Evolutionary conservation across 2,888 invertebrate species (phyloP).

Genomic region (Taphrorychus bicolor): DNA sequence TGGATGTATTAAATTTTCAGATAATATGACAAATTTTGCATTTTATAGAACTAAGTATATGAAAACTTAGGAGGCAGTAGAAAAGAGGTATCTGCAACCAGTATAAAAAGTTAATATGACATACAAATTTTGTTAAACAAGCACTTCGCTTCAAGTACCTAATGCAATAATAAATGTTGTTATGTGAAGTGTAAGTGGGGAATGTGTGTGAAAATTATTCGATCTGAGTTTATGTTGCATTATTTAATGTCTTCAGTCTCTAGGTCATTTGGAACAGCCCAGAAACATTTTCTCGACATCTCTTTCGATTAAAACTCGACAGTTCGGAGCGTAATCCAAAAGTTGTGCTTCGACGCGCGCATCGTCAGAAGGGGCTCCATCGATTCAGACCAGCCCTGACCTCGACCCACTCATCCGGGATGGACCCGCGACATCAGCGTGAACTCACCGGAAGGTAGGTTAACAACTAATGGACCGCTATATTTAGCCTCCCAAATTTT

Average conservation of each 20-base stretch:
- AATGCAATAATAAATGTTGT: no score
- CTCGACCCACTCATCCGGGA: conserved; percentile 54
- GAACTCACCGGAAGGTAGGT: conserved; percentile 22
- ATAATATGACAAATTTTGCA: no score
- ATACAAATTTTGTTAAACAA: no score
- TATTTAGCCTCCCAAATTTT: neutral
- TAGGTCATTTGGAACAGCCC: neutral
- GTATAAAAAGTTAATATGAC: no score
- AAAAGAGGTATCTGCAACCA: no score
- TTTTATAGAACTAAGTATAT: no score
- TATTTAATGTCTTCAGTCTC: neutral
- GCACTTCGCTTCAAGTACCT: no score
- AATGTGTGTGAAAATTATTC: no score
- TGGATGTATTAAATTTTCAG: no score
- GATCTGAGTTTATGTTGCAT: no score
- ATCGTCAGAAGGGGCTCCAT: conserved; percentile 50
- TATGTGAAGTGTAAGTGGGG: no score
- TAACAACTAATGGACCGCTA: conserved; percentile 12
- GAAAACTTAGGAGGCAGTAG: no score
- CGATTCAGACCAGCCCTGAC: conserved; percentile 58
- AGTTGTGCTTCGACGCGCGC: conserved; percentile 42
- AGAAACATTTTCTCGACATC: neutral
- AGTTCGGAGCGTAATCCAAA: neutral
- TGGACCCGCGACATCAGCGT: conserved; percentile 23
- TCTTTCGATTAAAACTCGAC: neutral